Evolutionary conservation across 1,140 invertebrate species (phyloP).

Genomic region (Agraylea sexmaculata): DNA sequence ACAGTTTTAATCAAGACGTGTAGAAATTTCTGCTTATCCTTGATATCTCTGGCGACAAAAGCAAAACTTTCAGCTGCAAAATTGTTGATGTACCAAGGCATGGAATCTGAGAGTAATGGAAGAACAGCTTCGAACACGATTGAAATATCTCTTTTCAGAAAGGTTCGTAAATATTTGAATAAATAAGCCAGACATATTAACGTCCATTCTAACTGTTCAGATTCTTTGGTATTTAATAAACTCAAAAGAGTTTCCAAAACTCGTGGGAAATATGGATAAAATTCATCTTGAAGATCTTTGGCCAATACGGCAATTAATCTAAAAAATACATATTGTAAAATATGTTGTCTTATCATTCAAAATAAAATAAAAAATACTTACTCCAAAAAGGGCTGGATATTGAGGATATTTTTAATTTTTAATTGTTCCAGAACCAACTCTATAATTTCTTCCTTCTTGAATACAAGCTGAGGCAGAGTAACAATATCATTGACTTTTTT

Average conservation of each 20-base stretch:
- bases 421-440: constrained; percentile 59
- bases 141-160: constrained; percentile 67
- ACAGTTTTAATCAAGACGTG: constrained; percentile 56
- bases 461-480: constrained; percentile 67
- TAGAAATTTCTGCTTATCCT: constrained; percentile 65
- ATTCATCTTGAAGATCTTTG: constrained; percentile 75
- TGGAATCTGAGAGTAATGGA: constrained; percentile 57
- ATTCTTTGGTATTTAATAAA: constrained; percentile 63
- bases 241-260: constrained; percentile 59
- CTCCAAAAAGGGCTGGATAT: constrained; percentile 71
- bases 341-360: constrained; percentile 7
- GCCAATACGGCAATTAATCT: constrained; percentile 74
- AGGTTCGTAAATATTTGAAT: constrained; percentile 78
- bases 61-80: constrained; percentile 93
- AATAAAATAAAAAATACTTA: constrained; percentile 41
- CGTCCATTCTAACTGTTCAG: constrained; percentile 70
- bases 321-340: constrained; percentile 27
- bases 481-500: constrained; percentile 59
- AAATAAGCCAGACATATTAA: constrained; percentile 76
- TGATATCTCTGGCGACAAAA: constrained; percentile 80
- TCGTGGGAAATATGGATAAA: constrained; percentile 67
- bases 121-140: constrained; percentile 61
- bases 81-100: constrained; percentile 71
- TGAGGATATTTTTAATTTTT: constrained; percentile 53
- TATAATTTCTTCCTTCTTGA: constrained; percentile 65